Evolutionary conservation across 2,888 invertebrate species (phyloP).

Genomic region (Zaprionus bogoriensis): DNA sequence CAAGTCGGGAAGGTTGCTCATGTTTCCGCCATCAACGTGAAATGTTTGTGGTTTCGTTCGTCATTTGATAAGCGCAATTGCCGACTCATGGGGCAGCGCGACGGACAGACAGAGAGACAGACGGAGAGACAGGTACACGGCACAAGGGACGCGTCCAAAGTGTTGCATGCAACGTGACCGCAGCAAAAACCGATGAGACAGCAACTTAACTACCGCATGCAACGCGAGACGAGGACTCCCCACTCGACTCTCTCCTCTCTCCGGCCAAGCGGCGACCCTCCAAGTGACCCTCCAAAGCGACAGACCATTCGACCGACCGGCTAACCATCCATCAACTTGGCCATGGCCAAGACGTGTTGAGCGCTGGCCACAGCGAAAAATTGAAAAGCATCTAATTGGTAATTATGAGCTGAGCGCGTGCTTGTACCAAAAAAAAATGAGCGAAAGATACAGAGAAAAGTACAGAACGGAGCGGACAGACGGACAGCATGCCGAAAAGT

Average conservation of each 20-base stretch:
- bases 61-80: constrained; percentile 51
- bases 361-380: constrained; percentile 60
- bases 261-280: neutral
- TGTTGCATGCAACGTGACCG: constrained; percentile 58
- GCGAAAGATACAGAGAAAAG: constrained; percentile 13
- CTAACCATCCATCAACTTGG: constrained; percentile 58
- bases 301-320: constrained; percentile 5
- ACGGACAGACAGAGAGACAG: neutral
- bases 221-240: constrained; percentile 34
- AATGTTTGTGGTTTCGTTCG: constrained; percentile 49
- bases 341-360: constrained; percentile 55
- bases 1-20: constrained; percentile 28
- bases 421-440: constrained; percentile 49
- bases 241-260: neutral
- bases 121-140: constrained; percentile 17
- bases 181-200: constrained; percentile 50
- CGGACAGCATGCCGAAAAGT: constrained; percentile 35
- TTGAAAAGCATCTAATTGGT: constrained; percentile 77
- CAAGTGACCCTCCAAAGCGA: constrained; percentile 4
- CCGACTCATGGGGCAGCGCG: constrained; percentile 52
- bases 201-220: constrained; percentile 49
- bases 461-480: constrained; percentile 36
- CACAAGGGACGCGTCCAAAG: constrained; percentile 9
- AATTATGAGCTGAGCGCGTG: constrained; percentile 74
- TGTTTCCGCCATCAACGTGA: constrained; percentile 48